Evolutionary conservation across 2,113 vertebrate genomes (phyloP).

Genomic region (Vulpes lagopus): DNA sequence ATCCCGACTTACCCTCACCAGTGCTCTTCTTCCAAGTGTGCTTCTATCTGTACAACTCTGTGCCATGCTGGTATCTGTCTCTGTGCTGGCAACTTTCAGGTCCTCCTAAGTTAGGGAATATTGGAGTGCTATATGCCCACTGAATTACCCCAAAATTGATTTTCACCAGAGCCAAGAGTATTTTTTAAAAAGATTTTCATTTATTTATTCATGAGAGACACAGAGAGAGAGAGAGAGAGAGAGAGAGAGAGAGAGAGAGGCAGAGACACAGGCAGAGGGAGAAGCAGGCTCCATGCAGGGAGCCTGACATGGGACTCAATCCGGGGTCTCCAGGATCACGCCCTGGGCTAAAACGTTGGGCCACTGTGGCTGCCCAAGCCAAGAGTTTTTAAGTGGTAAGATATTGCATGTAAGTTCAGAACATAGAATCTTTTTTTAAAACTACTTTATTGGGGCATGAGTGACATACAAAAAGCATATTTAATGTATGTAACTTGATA

Average conservation of each 20-base stretch:
- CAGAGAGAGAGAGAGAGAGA: too few species aligned
- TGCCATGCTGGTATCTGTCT: not conserved
- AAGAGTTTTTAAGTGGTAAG: not conserved
- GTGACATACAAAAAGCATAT: not conserved
- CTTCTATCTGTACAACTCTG: accelerated
- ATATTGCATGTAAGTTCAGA: not conserved
- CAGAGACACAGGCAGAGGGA: too few species aligned
- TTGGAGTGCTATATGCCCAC: not conserved
- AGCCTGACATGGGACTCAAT: too few species aligned
- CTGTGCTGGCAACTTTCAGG: not conserved
- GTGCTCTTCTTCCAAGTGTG: not conserved
- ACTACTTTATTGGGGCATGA: not conserved
- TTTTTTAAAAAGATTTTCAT: not conserved
- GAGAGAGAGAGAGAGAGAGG: too few species aligned
- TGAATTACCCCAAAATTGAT: not conserved
- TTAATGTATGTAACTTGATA: not conserved
- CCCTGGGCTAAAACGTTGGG: too few species aligned
- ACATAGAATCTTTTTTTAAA: not conserved
- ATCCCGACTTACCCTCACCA: not conserved
- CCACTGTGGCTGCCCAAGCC: too few species aligned
- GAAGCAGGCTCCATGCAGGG: too few species aligned
- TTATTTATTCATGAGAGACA: too few species aligned
- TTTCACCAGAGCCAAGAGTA: not conserved
- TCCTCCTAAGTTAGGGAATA: not conserved
- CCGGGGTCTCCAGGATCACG: too few species aligned